A percentile compares a stretch with the other conserved stretches of the same genome.
phyloP scores from a whole-genome alignment of 2,797 vertebrate species.

The Myotis vivesi region DNA sequence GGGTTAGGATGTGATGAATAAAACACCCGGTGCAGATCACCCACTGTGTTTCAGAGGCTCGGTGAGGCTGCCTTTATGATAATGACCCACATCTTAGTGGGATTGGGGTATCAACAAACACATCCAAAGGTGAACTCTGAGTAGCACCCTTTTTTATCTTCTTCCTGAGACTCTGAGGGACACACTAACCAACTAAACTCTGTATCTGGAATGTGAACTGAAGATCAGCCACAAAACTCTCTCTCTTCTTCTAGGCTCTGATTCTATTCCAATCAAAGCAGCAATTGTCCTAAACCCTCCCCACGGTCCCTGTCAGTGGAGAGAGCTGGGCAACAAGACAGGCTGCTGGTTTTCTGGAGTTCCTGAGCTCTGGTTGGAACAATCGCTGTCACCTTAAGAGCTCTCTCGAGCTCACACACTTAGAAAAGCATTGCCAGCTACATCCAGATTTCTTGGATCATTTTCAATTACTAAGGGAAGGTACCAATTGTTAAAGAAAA shows the following conservation, averaged over 20 bases:
- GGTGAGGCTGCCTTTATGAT: background rate
- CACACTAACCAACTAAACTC: background rate
- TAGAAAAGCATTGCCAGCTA: conserved; percentile 33
- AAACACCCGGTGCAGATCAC: rapidly evolving
- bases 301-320: background rate
- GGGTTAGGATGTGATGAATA: rapidly evolving
- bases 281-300: background rate
- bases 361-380: background rate
- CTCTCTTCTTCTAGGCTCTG: background rate
- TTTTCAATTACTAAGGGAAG: conserved; percentile 65
- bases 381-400: background rate
- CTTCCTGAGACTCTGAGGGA: background rate
- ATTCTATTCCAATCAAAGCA: background rate
- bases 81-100: background rate
- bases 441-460: conserved; percentile 48
- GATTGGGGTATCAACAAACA: background rate
- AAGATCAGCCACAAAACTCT: background rate
- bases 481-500: conserved; percentile 71
- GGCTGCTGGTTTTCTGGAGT: background rate
- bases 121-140: background rate
- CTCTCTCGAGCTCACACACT: background rate
- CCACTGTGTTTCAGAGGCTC: background rate
- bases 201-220: background rate
- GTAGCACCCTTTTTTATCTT: background rate
- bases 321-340: background rate